Percentiles rank a stretch among this genome's conserved stretches.
Conservation (phyloP, 2,113 vertebrate species). For the Phycodurus eques region DNA sequence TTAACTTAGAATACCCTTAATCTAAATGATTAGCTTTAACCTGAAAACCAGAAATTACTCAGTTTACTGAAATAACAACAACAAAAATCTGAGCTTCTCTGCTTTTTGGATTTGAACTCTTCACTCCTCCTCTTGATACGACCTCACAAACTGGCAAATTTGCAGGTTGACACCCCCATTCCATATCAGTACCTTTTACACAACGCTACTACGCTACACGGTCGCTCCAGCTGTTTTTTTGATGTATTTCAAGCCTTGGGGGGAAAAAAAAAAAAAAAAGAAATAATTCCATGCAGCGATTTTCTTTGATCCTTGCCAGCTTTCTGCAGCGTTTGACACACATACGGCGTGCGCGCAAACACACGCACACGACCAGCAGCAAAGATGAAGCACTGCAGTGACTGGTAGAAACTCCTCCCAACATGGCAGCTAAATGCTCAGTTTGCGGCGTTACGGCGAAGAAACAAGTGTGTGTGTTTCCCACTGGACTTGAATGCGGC, state of each 20-base stretch:
- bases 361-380: neutral
- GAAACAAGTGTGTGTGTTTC: slow-evolving; percentile 17
- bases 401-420: neutral
- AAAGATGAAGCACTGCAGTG: neutral
- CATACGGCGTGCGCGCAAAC: neutral
- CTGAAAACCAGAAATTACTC: too few relatives aligned
- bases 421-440: neutral
- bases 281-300: neutral
- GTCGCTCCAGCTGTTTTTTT: slow-evolving; percentile 21
- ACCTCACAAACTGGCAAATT: too few relatives aligned
- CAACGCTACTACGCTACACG: neutral
- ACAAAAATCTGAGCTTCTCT: too few relatives aligned
- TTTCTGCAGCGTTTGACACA: neutral
- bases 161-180: neutral
- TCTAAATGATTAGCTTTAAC: too few relatives aligned
- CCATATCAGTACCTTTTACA: neutral
- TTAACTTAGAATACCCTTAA: too few relatives aligned
- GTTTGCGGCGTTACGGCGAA: neutral
- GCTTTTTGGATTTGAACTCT: too few relatives aligned
- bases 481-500: slow-evolving; percentile 35
- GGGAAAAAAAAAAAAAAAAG: neutral
- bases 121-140: too few relatives aligned
- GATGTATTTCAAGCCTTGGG: slow-evolving; percentile 6
- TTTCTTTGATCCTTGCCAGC: neutral
- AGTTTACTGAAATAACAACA: too few relatives aligned